Percentiles rank a stretch among this genome's conserved stretches.
Conservation (phyloP, 2,888 invertebrate species). For the Erebia palarica region DNA sequence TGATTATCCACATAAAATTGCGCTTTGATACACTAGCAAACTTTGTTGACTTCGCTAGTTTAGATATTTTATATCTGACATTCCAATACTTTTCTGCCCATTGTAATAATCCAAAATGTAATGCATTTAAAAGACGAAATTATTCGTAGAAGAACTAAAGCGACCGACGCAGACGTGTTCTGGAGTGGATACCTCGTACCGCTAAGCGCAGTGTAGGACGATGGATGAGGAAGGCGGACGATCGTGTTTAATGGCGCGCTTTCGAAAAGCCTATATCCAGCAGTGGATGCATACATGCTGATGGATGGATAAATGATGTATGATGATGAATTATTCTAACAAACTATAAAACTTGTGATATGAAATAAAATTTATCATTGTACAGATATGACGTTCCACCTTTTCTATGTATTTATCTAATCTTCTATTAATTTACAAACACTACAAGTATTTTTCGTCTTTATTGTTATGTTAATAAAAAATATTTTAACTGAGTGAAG, state of each 20-base stretch:
- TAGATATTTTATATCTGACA: neutral
- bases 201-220: too few relatives aligned
- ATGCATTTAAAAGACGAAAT: neutral
- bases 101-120: too few relatives aligned
- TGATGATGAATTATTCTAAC: too few relatives aligned
- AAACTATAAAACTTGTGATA: neutral
- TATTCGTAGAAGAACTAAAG: neutral
- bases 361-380: neutral
- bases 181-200: too few relatives aligned
- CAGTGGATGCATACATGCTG: too few relatives aligned
- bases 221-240: too few relatives aligned
- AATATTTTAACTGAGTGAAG: slow-evolving; percentile 44
- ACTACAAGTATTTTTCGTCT: slow-evolving; percentile 43
- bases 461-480: slow-evolving; percentile 51
- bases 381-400: neutral
- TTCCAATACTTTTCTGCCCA: neutral
- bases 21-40: slow-evolving; percentile 49
- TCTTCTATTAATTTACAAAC: neutral
- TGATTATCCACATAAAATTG: slow-evolving; percentile 60
- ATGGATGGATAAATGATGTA: too few relatives aligned
- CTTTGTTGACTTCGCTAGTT: neutral
- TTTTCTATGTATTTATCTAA: neutral
- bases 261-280: too few relatives aligned
- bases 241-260: too few relatives aligned
- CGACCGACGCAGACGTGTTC: neutral